phyloP scores from a whole-genome alignment of 2,113 vertebrate species.

The Oncorhynchus gorbuscha region DNA sequence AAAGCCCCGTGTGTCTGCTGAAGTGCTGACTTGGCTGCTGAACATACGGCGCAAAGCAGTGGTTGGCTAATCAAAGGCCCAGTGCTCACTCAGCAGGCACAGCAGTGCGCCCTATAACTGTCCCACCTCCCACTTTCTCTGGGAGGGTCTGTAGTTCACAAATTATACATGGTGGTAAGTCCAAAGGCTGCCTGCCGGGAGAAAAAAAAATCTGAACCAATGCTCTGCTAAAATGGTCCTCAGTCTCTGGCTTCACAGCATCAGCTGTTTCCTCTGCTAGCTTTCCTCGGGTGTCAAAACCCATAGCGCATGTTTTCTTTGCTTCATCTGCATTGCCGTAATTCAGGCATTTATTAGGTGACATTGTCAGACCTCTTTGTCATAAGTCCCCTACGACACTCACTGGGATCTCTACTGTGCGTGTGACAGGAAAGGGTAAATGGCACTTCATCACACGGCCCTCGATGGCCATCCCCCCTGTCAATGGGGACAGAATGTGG shows the following conservation, averaged over 20 bases:
- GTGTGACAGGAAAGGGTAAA: not conserved
- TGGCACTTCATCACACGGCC: not conserved
- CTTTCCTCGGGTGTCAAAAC: not conserved
- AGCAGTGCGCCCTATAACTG: not conserved
- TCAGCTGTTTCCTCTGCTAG: not conserved
- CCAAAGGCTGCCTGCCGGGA: too few relatives aligned
- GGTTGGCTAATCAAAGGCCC: constrained; percentile 1
- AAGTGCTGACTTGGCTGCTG: not conserved
- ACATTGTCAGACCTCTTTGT: too few relatives aligned
- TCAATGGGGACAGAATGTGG: not conserved
- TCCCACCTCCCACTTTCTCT: too few relatives aligned
- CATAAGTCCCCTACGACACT: not conserved
- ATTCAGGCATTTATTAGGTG: not conserved
- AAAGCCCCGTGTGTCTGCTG: not conserved
- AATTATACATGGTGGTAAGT: not conserved
- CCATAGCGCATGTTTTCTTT: not conserved
- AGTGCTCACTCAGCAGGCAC: constrained; percentile 6
- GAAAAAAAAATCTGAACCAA: too few relatives aligned
- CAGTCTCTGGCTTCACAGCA: not conserved
- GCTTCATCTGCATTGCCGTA: not conserved
- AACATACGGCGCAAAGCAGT: not conserved
- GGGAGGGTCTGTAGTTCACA: not conserved
- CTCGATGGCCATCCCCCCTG: not conserved
- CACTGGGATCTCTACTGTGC: not conserved
- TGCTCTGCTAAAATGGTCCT: too few relatives aligned